Conservation (phyloP, 2,797 vertebrate species). For the Paratrypauchen microcephalus region DNA sequence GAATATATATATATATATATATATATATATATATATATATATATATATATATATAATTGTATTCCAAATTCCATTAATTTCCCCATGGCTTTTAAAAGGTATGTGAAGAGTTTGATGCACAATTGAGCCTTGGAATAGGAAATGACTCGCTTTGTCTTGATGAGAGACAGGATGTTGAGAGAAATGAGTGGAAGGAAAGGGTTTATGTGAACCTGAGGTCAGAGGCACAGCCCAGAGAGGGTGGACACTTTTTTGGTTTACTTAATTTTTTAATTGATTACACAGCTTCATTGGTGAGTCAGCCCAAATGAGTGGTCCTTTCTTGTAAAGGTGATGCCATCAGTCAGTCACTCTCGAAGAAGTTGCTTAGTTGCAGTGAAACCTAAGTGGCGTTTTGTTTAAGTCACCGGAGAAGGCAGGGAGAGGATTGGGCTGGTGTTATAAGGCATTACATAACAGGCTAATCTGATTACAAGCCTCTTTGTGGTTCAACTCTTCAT, state of each 20-base stretch:
- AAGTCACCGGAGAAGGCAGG: slow-evolving; percentile 24
- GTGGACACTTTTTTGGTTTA: slow-evolving; percentile 40
- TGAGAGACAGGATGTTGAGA: slow-evolving; percentile 55
- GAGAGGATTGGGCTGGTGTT: slow-evolving; percentile 40
- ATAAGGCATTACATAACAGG: slow-evolving; percentile 57
- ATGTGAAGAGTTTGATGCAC: slow-evolving; percentile 15
- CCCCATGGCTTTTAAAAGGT: neutral
- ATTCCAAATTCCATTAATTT: neutral
- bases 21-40: too few species aligned
- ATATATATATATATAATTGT: too few species aligned
- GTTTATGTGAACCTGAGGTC: slow-evolving; percentile 25
- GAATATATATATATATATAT: too few species aligned
- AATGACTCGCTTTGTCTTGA: slow-evolving; percentile 26
- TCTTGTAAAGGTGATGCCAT: slow-evolving; percentile 8
- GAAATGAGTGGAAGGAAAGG: slow-evolving; percentile 57
- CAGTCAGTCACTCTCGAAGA: neutral
- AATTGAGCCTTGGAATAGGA: slow-evolving; percentile 30
- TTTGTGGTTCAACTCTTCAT: slow-evolving; percentile 37
- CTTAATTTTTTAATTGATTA: neutral
- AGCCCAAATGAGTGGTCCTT: neutral
- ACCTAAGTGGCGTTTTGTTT: slow-evolving; percentile 22
- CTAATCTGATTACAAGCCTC: slow-evolving; percentile 62
- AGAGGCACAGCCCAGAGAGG: slow-evolving; percentile 43
- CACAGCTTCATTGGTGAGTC: neutral
- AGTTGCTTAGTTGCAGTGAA: slow-evolving; percentile 9